Percentiles rank a stretch among this genome's conserved stretches.
Evolutionary conservation across 2,113 vertebrate genomes (phyloP).

Genomic region (Chlamydotis undulata): DNA sequence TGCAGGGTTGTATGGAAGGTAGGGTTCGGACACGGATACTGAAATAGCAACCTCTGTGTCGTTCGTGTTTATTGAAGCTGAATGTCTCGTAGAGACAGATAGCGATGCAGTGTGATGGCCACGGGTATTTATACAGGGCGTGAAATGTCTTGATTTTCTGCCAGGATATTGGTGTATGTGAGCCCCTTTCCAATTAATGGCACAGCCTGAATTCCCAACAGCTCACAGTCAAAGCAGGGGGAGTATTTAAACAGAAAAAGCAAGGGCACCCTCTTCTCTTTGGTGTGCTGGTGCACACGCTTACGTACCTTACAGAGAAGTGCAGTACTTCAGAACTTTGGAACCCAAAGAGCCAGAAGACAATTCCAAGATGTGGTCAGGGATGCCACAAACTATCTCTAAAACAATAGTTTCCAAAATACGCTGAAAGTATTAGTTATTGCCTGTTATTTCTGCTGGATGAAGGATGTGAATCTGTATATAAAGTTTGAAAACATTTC

Average conservation of each 20-base stretch:
- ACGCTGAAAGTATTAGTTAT: background rate
- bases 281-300: background rate
- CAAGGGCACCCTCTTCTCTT: background rate
- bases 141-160: background rate
- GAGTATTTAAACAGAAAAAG: background rate
- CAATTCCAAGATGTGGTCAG: background rate
- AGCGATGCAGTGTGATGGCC: background rate
- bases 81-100: background rate
- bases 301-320: background rate
- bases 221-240: background rate
- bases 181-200: background rate
- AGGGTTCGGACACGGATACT: background rate
- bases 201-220: background rate
- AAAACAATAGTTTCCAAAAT: background rate
- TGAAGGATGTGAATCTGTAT: background rate
- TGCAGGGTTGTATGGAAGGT: background rate
- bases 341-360: background rate
- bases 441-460: background rate
- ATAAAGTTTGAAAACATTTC: background rate
- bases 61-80: background rate
- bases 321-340: background rate
- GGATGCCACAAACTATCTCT: background rate
- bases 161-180: background rate
- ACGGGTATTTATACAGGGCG: background rate
- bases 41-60: background rate